Percentiles rank a stretch among this genome's conserved stretches.
Conservation (phyloP, 2,888 invertebrate species). For the Papilio elwesi region DNA sequence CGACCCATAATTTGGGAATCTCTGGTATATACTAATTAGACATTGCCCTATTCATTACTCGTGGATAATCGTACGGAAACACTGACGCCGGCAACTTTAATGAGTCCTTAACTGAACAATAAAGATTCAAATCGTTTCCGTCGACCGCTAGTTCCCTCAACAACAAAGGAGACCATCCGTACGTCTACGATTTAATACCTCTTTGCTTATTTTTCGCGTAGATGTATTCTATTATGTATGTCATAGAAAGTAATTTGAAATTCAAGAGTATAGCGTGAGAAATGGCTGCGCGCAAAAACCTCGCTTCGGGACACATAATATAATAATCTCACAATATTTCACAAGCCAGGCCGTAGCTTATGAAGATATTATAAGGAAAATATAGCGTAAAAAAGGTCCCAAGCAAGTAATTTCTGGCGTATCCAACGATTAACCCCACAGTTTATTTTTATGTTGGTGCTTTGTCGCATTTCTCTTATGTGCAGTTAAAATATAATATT, state of each 20-base stretch:
- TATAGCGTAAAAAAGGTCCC: constrained; percentile 46
- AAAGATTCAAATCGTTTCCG: too few species aligned
- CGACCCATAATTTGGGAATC: too few species aligned
- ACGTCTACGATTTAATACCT: not conserved
- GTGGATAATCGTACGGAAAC: too few species aligned
- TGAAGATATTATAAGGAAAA: constrained; percentile 45
- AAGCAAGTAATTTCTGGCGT: constrained; percentile 49
- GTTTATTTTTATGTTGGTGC: constrained; percentile 50
- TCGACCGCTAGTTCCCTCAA: too few species aligned
- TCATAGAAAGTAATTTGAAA: constrained; percentile 28
- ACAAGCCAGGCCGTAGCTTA: constrained; percentile 43
- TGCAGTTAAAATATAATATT: constrained; percentile 23
- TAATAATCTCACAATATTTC: constrained; percentile 44
- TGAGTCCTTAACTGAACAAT: too few species aligned
- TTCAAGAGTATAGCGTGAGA: constrained; percentile 24
- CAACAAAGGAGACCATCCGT: too few species aligned
- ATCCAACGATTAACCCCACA: constrained; percentile 49
- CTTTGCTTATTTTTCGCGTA: not conserved
- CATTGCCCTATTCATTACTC: too few species aligned
- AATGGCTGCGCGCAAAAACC: constrained; percentile 14
- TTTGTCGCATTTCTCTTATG: constrained; percentile 27
- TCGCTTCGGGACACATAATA: constrained; percentile 35
- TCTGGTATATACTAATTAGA: too few species aligned
- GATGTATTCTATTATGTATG: not conserved
- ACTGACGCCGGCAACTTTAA: too few species aligned